These are phyloP conservation scores for Cinara cedri DNA, from an alignment of 2,888 invertebrate genomes.

Conservation along the genomic window DNA sequence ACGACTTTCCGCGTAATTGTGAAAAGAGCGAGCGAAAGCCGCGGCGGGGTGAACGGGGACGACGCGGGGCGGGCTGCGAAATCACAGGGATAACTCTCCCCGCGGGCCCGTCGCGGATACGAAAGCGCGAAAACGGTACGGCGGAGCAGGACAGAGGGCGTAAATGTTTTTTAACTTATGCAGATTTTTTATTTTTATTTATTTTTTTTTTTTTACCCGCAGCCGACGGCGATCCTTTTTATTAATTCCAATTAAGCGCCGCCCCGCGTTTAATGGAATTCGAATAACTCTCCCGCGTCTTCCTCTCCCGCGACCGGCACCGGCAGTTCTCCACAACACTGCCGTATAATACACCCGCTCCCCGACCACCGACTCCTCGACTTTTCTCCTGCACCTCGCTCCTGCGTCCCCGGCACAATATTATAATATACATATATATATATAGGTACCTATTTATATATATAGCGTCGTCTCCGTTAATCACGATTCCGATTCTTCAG, in stretches of 20 bases:
- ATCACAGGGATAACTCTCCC: slow-evolving; percentile 47
- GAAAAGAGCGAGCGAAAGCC: slow-evolving; percentile 41
- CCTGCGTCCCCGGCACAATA: background rate
- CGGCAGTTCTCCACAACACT: background rate
- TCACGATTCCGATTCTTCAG: slow-evolving; percentile 56
- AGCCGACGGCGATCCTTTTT: slow-evolving; percentile 44
- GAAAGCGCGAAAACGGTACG: background rate
- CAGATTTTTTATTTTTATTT: slow-evolving; percentile 45
- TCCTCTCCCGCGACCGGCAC: slow-evolving; percentile 6
- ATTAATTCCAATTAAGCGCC: slow-evolving; percentile 56
- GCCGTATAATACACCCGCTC: background rate
- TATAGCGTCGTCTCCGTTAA: slow-evolving; percentile 43
- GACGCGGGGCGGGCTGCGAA: too few species aligned
- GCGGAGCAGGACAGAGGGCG: background rate
- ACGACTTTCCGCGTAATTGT: slow-evolving; percentile 38
- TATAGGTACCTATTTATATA: background rate
- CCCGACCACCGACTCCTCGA: too few species aligned
- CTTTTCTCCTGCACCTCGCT: slow-evolving; percentile 28
- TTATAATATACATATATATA: background rate
- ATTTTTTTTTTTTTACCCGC: slow-evolving; percentile 34
- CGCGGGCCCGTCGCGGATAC: background rate
- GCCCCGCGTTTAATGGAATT: slow-evolving; percentile 53
- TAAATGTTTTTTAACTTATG: slow-evolving; percentile 57
- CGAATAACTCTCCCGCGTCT: slow-evolving; percentile 48
- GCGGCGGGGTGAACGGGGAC: slow-evolving; percentile 27